Conservation (phyloP, 2,797 vertebrate genomes). For the Spea hammondii region DNA sequence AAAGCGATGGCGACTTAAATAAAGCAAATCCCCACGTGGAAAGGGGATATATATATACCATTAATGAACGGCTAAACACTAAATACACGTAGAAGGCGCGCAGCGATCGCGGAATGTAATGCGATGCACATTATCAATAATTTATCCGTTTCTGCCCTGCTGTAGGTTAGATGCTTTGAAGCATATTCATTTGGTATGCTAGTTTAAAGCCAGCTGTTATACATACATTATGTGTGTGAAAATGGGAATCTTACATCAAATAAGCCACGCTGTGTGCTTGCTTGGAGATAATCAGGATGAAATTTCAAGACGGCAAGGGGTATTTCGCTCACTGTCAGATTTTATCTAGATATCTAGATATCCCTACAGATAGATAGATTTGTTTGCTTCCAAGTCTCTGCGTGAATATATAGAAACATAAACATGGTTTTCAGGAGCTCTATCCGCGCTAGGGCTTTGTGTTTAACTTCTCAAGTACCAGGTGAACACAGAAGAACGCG, state of each 20-base stretch:
- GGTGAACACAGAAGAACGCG: no score
- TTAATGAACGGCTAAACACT: constrained; percentile 32
- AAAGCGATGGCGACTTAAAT: background rate
- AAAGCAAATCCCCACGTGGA: constrained; percentile 28
- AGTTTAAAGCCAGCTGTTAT: constrained; percentile 17
- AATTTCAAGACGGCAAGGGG: background rate
- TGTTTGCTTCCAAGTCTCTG: no score
- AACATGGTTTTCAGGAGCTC: no score
- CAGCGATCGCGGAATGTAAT: constrained; percentile 24
- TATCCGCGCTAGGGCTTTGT: no score
- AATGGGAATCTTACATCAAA: constrained; percentile 4
- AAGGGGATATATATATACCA: constrained; percentile 15
- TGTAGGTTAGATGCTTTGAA: constrained; percentile 29
- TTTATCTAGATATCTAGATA: background rate
- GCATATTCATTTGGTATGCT: constrained; percentile 20
- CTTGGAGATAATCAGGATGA: constrained; percentile 6
- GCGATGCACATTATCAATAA: constrained; percentile 30
- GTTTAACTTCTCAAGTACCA: no score
- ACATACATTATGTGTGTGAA: constrained; percentile 14
- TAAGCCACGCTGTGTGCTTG: background rate
- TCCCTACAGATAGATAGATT: no score
- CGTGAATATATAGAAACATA: no score
- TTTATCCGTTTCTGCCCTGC: constrained; percentile 22
- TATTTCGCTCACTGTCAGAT: background rate
- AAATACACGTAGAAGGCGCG: constrained; percentile 16